A percentile compares a stretch with the other conserved stretches of the same genome.
These are phyloP conservation scores for Gymnobelideus leadbeateri DNA, from an alignment of 2,113 vertebrate species.

Conservation along the genomic window DNA sequence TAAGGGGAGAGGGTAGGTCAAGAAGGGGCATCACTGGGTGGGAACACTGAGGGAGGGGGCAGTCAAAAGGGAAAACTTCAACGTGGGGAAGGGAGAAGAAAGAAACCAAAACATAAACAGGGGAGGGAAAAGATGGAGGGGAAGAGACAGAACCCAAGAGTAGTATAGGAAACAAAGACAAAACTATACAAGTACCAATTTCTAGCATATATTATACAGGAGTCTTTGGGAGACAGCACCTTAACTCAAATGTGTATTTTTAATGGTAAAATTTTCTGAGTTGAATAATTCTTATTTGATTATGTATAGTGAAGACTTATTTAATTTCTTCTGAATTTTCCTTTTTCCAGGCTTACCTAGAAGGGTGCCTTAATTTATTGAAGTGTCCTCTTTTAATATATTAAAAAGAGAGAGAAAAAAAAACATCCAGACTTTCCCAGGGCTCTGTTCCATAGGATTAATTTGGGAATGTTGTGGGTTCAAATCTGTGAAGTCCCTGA, in stretches of 20 bases:
- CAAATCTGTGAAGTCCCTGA: not conserved
- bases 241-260: not conserved
- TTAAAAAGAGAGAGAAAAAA: constrained; percentile 19
- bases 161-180: not conserved
- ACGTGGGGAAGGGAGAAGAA: too few relatives aligned
- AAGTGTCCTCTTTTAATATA: constrained; percentile 25
- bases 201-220: not conserved
- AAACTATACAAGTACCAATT: not conserved
- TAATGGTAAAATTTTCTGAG: not conserved
- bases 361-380: constrained; percentile 47
- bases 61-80: too few relatives aligned
- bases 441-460: constrained; percentile 16
- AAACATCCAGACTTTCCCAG: constrained; percentile 8
- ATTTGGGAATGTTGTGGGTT: not conserved
- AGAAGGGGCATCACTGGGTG: too few relatives aligned
- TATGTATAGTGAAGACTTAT: constrained; percentile 9
- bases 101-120: too few relatives aligned
- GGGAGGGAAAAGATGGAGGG: too few relatives aligned
- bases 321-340: constrained; percentile 23
- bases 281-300: constrained; percentile 49
- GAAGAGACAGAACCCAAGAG: too few relatives aligned
- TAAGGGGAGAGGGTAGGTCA: too few relatives aligned
- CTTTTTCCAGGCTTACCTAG: constrained; percentile 10
- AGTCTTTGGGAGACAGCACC: not conserved
- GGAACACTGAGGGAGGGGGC: too few relatives aligned